Percentiles rank a stretch among this genome's conserved stretches.
phyloP scores from a whole-genome alignment of 2,888 invertebrate species.

The Venustoraphidia nigricollis region DNA sequence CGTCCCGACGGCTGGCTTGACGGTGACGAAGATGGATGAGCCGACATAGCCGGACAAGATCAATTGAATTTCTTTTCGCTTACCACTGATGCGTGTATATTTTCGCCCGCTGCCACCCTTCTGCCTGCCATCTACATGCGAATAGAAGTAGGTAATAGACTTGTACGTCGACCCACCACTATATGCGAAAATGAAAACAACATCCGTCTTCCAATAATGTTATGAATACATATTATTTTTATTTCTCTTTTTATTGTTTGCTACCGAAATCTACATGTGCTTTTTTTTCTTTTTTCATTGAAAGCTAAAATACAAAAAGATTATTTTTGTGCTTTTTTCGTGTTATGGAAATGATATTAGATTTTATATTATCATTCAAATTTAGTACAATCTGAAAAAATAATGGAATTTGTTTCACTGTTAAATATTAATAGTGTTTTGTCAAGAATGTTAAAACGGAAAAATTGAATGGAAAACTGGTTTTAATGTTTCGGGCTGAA shows the following conservation, averaged over 20 bases:
- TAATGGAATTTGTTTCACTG: too few relatives aligned
- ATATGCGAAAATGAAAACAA: neutral
- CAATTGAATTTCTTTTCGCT: conserved; percentile 40
- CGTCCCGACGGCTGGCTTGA: conserved; percentile 23
- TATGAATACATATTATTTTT: neutral
- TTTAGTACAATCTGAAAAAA: too few relatives aligned
- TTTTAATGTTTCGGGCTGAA: too few relatives aligned
- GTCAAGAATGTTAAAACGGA: too few relatives aligned
- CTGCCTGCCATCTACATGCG: conserved; percentile 15
- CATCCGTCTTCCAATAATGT: neutral
- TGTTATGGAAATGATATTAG: too few relatives aligned
- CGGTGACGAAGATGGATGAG: conserved; percentile 35
- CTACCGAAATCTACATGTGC: neutral
- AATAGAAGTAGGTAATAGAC: conserved; percentile 9
- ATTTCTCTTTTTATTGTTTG: neutral
- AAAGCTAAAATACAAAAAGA: neutral
- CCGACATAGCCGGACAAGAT: conserved; percentile 35
- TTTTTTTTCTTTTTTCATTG: neutral
- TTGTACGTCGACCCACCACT: neutral
- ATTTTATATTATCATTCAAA: too few relatives aligned
- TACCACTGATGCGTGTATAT: conserved; percentile 19
- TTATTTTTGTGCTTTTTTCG: too few relatives aligned
- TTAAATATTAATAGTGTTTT: too few relatives aligned
- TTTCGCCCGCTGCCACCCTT: conserved; percentile 5
- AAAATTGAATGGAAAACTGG: too few relatives aligned